Conservation (phyloP, 2,888 invertebrate species). For the Dromius quadrimaculatus region DNA sequence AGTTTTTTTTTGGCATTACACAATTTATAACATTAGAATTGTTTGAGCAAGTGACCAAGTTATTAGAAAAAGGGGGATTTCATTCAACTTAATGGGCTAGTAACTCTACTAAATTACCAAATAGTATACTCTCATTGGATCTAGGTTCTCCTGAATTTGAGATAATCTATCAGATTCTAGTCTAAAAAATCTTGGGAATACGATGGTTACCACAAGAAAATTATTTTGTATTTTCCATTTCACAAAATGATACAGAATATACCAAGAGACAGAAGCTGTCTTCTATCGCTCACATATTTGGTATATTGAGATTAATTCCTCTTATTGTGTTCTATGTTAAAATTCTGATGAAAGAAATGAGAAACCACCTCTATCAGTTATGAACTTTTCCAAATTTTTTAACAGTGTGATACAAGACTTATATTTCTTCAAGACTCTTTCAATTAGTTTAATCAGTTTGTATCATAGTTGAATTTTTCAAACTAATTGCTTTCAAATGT, state of each 20-base stretch:
- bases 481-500: too few relatives aligned
- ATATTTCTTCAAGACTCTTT: too few relatives aligned
- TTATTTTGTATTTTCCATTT: too few relatives aligned
- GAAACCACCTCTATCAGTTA: background rate
- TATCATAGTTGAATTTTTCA: background rate
- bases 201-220: background rate
- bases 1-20: constrained; percentile 49
- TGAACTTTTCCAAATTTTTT: too few relatives aligned
- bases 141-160: background rate
- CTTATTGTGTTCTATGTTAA: background rate
- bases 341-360: constrained; percentile 25
- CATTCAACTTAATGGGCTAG: constrained; percentile 43
- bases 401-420: too few relatives aligned
- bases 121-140: background rate
- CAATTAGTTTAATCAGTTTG: background rate
- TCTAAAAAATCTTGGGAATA: background rate
- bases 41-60: background rate
- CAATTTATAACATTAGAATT: constrained; percentile 5
- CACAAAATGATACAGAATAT: too few relatives aligned
- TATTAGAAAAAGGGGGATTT: constrained; percentile 30
- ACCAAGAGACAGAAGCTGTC: too few relatives aligned
- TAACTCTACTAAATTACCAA: too few relatives aligned
- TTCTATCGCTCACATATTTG: too few relatives aligned
- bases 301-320: too few relatives aligned
- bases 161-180: background rate